Percentiles rank a stretch among this genome's conserved stretches.
Conservation (phyloP, 2,113 vertebrate genomes). For the Gallinago media region DNA sequence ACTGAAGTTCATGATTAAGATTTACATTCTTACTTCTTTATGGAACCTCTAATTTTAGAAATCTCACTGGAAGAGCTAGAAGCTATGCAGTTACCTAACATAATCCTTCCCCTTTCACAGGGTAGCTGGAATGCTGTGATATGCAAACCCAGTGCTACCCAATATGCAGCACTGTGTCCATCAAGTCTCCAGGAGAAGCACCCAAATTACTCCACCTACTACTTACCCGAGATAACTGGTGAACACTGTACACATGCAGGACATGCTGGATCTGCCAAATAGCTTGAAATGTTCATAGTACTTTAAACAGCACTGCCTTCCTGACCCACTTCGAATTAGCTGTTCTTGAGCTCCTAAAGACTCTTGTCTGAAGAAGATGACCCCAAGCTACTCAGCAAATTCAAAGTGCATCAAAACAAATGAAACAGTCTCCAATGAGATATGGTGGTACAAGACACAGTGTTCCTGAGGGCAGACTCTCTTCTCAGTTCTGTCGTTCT, state of each 20-base stretch:
- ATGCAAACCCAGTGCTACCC: neutral
- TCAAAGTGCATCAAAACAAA: slow-evolving; percentile 46
- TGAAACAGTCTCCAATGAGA: neutral
- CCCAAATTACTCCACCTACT: neutral
- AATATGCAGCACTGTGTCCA: neutral
- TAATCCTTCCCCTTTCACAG: neutral
- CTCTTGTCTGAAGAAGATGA: slow-evolving; percentile 29
- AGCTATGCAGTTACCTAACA: neutral
- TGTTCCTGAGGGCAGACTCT: slow-evolving; percentile 27
- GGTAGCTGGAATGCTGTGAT: neutral
- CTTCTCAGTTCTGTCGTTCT: neutral
- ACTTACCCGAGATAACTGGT: neutral
- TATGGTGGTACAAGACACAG: neutral
- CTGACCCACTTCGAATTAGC: slow-evolving; percentile 36
- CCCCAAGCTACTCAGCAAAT: slow-evolving; percentile 47
- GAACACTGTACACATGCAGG: neutral
- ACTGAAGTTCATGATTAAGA: neutral
- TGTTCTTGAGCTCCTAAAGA: neutral
- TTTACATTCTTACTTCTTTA: neutral
- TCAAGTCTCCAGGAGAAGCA: neutral
- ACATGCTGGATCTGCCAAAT: neutral
- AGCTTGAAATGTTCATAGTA: neutral
- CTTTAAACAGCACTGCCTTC: slow-evolving; percentile 26
- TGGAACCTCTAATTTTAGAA: neutral
- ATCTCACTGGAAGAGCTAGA: neutral